Evolutionary conservation across 2,888 invertebrate genomes (phyloP).

Genomic region (Acanthosepion esculentum): DNA sequence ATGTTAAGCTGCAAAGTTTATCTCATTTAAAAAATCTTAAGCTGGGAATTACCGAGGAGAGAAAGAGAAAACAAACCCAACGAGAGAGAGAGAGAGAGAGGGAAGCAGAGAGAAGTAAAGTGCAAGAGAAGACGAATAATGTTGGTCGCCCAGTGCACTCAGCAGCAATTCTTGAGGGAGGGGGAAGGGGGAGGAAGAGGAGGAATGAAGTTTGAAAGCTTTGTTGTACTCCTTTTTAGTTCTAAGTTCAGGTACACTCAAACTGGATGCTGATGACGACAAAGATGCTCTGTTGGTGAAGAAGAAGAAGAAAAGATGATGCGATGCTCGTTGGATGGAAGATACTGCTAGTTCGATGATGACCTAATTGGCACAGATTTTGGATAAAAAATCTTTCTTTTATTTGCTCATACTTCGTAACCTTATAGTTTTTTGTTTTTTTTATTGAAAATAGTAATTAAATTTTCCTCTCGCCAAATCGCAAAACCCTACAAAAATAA

Average conservation of each 20-base stretch:
- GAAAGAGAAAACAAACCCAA: background rate
- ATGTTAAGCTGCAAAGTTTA: background rate
- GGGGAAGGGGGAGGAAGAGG: no score
- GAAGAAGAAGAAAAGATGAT: no score
- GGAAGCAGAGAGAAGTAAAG: background rate
- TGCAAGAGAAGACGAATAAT: background rate
- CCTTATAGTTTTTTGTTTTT: no score
- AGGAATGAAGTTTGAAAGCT: background rate
- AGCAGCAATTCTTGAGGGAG: background rate
- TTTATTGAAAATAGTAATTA: no score
- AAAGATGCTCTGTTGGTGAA: background rate
- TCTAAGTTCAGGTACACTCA: background rate
- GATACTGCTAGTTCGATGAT: no score
- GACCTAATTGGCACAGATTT: no score
- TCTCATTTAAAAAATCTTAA: background rate
- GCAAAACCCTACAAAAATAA: no score
- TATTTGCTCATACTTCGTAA: no score
- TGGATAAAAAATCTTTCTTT: no score
- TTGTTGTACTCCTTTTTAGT: background rate
- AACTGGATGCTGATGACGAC: background rate
- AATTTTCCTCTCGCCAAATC: no score
- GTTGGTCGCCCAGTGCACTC: background rate
- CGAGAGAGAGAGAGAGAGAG: background rate
- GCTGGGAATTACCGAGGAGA: background rate
- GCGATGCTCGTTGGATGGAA: no score